Percentiles rank a stretch among this genome's conserved stretches.
Conservation (phyloP, 2,113 vertebrate genomes). For the Narcine bancroftii region DNA sequence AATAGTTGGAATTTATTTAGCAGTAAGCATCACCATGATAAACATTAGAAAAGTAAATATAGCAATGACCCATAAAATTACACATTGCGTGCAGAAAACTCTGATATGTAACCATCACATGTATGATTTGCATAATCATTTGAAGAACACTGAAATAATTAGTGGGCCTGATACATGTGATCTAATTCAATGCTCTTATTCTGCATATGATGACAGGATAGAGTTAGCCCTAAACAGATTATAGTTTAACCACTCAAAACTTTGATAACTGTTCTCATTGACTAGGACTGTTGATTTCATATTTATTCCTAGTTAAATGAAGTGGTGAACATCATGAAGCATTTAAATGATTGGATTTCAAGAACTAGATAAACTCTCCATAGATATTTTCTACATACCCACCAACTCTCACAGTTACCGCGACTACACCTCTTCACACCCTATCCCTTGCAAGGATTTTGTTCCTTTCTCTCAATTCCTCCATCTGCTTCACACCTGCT, state of each 20-base stretch:
- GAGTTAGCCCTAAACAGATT: background rate
- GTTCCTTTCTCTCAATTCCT: too few species aligned
- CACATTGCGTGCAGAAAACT: background rate
- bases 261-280: background rate
- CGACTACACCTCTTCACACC: too few species aligned
- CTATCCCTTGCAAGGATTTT: too few species aligned
- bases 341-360: background rate
- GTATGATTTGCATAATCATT: background rate
- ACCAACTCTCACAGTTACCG: too few species aligned
- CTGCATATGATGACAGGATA: background rate
- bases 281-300: background rate
- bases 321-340: background rate
- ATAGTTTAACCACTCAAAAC: background rate
- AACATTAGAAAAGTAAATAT: background rate
- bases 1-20: background rate
- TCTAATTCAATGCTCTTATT: background rate
- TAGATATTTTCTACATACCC: too few species aligned
- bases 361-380: too few species aligned
- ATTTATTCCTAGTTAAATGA: background rate
- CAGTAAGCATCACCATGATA: background rate
- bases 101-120: background rate
- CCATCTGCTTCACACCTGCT: too few species aligned
- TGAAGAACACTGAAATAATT: background rate
- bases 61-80: background rate
- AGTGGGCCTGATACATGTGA: background rate